Evolutionary conservation across 2,797 vertebrate genomes (phyloP).

Genomic region (Cryptoprocta ferox): DNA sequence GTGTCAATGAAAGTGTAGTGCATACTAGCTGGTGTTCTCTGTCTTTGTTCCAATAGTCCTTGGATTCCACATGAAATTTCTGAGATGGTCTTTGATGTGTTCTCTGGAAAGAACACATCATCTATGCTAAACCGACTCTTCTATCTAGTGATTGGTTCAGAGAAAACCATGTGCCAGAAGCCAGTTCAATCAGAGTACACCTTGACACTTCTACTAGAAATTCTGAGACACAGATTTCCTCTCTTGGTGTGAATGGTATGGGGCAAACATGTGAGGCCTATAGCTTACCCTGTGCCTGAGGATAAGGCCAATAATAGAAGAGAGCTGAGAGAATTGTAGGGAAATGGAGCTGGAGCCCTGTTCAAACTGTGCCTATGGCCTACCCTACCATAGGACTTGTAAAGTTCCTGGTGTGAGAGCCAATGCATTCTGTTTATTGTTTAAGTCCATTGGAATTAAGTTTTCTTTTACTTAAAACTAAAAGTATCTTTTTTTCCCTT

Average conservation of each 20-base stretch:
- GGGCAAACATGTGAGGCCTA: background rate
- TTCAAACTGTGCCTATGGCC: background rate
- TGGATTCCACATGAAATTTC: background rate
- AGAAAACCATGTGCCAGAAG: background rate
- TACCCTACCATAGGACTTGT: background rate
- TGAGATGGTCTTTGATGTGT: background rate
- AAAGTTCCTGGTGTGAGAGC: background rate
- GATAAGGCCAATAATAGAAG: background rate
- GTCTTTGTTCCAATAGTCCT: background rate
- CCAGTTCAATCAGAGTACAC: background rate
- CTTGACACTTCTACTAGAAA: background rate
- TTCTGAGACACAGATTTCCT: background rate
- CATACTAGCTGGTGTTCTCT: background rate
- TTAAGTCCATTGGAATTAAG: background rate
- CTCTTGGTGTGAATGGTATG: background rate
- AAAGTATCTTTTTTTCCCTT: background rate
- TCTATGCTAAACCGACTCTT: background rate
- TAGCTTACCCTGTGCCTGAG: background rate
- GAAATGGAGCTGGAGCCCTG: background rate
- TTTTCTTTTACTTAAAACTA: background rate
- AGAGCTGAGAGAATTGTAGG: background rate
- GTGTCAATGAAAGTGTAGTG: background rate
- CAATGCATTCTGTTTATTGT: background rate
- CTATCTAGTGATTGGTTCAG: background rate
- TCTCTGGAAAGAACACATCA: background rate